Percentiles rank a stretch among this genome's conserved stretches.
Conservation (phyloP, 2,888 invertebrate genomes). For the Diaperis boleti region DNA sequence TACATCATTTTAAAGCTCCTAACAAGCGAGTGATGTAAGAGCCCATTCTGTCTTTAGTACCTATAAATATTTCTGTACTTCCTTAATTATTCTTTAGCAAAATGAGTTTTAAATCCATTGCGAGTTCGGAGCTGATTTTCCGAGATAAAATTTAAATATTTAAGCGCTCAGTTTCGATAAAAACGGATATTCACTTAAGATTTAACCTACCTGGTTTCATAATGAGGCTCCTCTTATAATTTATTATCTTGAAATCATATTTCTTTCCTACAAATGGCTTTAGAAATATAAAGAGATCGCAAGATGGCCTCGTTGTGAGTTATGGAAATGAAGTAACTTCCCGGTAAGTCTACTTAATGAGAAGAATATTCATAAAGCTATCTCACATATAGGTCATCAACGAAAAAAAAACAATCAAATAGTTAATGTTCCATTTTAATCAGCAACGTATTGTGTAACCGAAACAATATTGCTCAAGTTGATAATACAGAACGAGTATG, state of each 20-base stretch:
- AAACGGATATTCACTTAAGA: slow-evolving; percentile 19
- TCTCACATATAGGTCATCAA: slow-evolving; percentile 27
- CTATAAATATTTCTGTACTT: too few relatives aligned
- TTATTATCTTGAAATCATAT: slow-evolving; percentile 32
- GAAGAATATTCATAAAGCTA: slow-evolving; percentile 32
- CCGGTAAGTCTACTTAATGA: slow-evolving; percentile 41
- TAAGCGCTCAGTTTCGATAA: not conserved
- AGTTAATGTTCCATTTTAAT: not conserved
- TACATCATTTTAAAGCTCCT: too few relatives aligned
- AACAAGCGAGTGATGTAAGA: too few relatives aligned
- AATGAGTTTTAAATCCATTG: too few relatives aligned
- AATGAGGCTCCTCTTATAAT: slow-evolving; percentile 21
- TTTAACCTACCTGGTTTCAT: slow-evolving; percentile 11
- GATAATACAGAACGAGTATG: not conserved
- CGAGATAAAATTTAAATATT: not conserved
- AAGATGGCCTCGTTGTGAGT: slow-evolving; percentile 49
- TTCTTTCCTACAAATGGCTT: slow-evolving; percentile 27
- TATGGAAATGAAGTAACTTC: slow-evolving; percentile 50
- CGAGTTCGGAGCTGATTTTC: too few relatives aligned
- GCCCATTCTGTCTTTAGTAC: too few relatives aligned
- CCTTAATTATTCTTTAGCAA: too few relatives aligned
- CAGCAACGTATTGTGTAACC: not conserved
- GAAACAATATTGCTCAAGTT: not conserved
- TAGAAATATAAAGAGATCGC: slow-evolving; percentile 39
- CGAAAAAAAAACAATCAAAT: not conserved